These are phyloP conservation scores for Struthio camelus DNA, from an alignment of 2,113 vertebrate genomes.

Conservation along the genomic window DNA sequence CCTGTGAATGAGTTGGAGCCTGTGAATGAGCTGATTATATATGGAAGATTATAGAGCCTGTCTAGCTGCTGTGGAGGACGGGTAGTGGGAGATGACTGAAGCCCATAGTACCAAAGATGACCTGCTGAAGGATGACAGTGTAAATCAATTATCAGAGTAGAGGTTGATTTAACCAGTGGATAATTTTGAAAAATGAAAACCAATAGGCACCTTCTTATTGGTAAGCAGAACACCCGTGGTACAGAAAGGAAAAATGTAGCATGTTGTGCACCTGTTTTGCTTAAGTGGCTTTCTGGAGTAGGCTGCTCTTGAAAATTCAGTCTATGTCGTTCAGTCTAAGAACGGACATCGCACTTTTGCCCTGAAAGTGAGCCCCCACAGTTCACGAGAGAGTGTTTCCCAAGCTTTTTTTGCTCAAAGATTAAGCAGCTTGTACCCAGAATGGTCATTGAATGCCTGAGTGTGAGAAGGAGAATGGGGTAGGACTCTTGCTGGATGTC, in stretches of 20 bases:
- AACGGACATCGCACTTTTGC: background rate
- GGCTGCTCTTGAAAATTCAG: background rate
- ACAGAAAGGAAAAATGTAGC: background rate
- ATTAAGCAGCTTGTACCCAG: background rate
- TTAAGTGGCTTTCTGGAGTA: background rate
- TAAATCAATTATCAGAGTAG: background rate
- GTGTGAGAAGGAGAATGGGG: background rate
- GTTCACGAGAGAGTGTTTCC: background rate
- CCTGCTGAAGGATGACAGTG: background rate
- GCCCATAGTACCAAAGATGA: background rate
- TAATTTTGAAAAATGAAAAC: background rate
- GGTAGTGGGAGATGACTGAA: background rate
- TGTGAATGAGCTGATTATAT: fast-evolving
- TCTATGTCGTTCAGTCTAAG: background rate
- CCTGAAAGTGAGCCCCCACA: background rate
- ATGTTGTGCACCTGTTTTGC: background rate
- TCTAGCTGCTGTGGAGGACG: background rate
- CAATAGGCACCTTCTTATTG: background rate
- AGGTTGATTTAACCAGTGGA: background rate
- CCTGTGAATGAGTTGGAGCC: background rate
- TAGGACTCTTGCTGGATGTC: background rate
- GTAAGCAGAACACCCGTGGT: background rate
- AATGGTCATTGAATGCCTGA: background rate
- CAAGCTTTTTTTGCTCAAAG: background rate
- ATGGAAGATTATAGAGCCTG: background rate